These are phyloP conservation scores for Entomobrya multifasciata DNA, from an alignment of 2,888 invertebrate species.

Conservation along the genomic window DNA sequence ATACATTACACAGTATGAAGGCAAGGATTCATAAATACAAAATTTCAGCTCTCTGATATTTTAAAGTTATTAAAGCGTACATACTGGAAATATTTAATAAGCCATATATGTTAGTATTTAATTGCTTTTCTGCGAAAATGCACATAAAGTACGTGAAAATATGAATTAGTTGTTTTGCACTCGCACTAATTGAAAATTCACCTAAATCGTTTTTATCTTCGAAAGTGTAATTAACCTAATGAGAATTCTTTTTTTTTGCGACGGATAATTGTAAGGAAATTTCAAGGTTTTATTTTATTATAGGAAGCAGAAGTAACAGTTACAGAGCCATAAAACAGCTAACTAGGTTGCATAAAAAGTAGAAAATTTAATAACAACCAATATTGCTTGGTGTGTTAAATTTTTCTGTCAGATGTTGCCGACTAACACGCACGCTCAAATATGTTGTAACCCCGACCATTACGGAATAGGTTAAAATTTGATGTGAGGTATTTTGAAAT, in stretches of 20 bases:
- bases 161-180: neutral
- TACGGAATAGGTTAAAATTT: no score
- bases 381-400: neutral
- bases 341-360: neutral
- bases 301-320: slow-evolving; percentile 2
- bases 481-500: slow-evolving; percentile 1
- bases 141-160: neutral
- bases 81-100: no score
- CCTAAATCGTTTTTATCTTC: neutral
- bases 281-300: slow-evolving; percentile 48
- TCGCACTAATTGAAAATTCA: slow-evolving; percentile 18
- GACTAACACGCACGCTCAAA: no score
- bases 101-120: no score
- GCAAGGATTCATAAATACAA: neutral
- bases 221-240: slow-evolving; percentile 28
- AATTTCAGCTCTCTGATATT: no score
- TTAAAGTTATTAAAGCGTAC: no score
- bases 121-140: no score
- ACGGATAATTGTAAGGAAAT: neutral
- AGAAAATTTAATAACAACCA: neutral
- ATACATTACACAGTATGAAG: no score
- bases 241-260: slow-evolving; percentile 3
- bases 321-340: neutral
- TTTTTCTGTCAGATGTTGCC: no score
- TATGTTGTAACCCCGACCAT: no score